phyloP scores from a whole-genome alignment of 2,797 vertebrate species.

The Jordanella pulchra region DNA sequence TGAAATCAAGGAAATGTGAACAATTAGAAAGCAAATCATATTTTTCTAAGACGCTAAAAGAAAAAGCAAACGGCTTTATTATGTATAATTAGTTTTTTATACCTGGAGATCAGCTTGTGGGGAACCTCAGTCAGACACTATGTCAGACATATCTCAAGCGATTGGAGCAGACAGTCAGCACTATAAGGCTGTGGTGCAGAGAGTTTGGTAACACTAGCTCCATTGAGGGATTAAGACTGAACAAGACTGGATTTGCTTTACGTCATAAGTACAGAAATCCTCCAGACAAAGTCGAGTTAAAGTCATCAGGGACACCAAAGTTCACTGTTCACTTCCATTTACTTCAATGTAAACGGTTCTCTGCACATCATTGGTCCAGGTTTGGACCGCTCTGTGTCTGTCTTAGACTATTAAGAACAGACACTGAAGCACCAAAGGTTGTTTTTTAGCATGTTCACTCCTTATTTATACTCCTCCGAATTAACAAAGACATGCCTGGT shows the following conservation, averaged over 20 bases:
- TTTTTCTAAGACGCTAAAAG: not conserved
- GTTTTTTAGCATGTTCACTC: not conserved
- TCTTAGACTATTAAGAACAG: not conserved
- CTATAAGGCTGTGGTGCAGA: conserved; percentile 7
- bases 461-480: not conserved
- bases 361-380: not conserved
- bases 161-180: conserved; percentile 34
- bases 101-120: not conserved
- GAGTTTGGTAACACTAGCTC: conserved; percentile 28
- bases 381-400: not conserved
- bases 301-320: conserved; percentile 11
- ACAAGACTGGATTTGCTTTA: conserved; percentile 34
- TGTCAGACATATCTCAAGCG: conserved; percentile 7
- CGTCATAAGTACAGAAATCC: conserved; percentile 35
- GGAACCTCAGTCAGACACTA: conserved; percentile 5
- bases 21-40: not conserved
- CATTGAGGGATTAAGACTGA: conserved; percentile 52
- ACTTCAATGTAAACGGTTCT: not conserved
- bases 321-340: not conserved
- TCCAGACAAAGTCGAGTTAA: conserved; percentile 21
- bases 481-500: not conserved
- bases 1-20: not conserved
- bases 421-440: not conserved
- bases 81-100: not conserved
- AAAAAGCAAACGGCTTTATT: not conserved